Base-by-base conservation (phyloP, 2,888 invertebrate species). In the Graphium colonna region DNA sequence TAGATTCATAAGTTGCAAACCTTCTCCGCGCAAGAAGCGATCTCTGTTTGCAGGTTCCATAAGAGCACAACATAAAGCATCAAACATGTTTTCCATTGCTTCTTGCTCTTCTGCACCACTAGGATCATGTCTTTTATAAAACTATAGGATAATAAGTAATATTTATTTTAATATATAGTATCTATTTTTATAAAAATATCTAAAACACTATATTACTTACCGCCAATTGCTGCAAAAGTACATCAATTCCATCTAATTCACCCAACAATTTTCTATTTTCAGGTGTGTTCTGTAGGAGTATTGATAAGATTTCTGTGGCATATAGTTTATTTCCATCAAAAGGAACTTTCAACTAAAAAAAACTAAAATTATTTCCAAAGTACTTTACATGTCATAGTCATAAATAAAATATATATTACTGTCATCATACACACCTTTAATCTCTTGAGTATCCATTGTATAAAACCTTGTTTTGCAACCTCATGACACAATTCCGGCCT, bases 1-100 rank as follows among this genome's bases (percentile, higher is more conserved):
- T 56, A 99, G 92, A 86, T 99, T 99, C 99, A 99, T 99, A 42
- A 99, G 92, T 80, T 99, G 99, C 45, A 99, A 90, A 1, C 99
- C 99, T 90, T 99, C 99, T 1, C 98, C 99, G 67, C 95, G 94
- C 26, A 99, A 90, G 79, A 99, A 99, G 53, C 95, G 93, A 60
- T 97, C 96, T 45, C 98, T 92, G 84, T 99, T 99, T 58, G 94
- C 90, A 10, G 94, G 91, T 59, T 94, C 92, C 95, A 98, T 95
- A 54, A 99, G 91, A 52, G 97, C 94, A 49, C 98, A 98, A 78
- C 99, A 99, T 57, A 99, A 87, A 52, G 96, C 94, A 81, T 99
- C 96, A 78, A 99, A 99, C 63, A 99, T 91, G 84, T 99, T 99
- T 83, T 99, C 99, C 99, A 99, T 99, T 70, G 97, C 95, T 82